Evolutionary conservation across 2,888 invertebrate genomes (phyloP).

Genomic region (Epinotia demarniana): DNA sequence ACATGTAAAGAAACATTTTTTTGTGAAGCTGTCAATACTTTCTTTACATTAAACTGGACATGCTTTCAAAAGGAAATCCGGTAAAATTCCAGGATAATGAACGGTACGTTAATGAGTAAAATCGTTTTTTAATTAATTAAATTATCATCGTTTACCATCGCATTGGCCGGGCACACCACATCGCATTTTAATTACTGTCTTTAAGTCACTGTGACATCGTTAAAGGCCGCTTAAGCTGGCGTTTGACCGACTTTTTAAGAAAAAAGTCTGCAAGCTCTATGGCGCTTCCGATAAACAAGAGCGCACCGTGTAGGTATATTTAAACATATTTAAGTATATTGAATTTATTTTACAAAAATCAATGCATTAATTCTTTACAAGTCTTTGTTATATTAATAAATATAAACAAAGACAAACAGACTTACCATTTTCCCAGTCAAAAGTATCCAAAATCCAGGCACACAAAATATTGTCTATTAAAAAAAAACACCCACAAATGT

Average conservation of each 20-base stretch:
- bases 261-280: constrained; percentile 15
- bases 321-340: too few relatives aligned
- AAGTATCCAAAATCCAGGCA: constrained; percentile 54
- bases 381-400: not conserved
- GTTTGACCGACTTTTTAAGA: constrained; percentile 27
- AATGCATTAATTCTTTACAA: too few relatives aligned
- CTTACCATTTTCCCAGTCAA: constrained; percentile 47
- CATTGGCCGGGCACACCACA: constrained; percentile 12
- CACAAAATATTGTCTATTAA: constrained; percentile 46
- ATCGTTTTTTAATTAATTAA: constrained; percentile 22
- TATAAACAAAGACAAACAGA: not conserved
- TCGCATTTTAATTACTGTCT: constrained; percentile 25
- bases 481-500: constrained; percentile 54
- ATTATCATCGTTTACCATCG: constrained; percentile 31
- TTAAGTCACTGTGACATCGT: constrained; percentile 16
- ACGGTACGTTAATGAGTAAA: not conserved
- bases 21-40: not conserved
- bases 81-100: constrained; percentile 1
- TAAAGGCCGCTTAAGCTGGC: not conserved
- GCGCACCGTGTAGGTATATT: not conserved
- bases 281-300: not conserved
- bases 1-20: too few relatives aligned
- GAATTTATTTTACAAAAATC: not conserved
- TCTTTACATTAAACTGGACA: not conserved
- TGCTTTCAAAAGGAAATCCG: constrained; percentile 4